Conservation (phyloP, 2,113 vertebrate species). For the Engraulis encrasicolus region DNA sequence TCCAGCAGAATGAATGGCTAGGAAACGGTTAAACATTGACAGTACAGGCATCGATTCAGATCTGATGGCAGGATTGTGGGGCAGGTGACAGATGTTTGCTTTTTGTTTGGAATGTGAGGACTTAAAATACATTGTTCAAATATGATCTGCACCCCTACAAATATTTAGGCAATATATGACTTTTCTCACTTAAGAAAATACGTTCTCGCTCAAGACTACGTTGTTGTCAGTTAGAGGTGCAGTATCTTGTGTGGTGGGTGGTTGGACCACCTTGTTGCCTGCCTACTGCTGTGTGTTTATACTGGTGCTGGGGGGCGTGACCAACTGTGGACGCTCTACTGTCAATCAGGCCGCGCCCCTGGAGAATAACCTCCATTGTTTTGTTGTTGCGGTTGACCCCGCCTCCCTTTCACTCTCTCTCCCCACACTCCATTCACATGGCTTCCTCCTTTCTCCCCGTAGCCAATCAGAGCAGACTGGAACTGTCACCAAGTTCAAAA, state of each 20-base stretch:
- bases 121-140: too few relatives aligned
- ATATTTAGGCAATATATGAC: too few relatives aligned
- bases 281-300: background rate
- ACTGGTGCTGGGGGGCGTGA: background rate
- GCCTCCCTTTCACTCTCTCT: conserved; percentile 29
- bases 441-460: background rate
- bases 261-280: background rate
- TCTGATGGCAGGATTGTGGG: too few relatives aligned
- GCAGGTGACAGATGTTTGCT: too few relatives aligned
- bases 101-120: too few relatives aligned
- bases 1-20: too few relatives aligned
- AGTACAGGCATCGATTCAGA: too few relatives aligned
- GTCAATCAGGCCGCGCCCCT: background rate
- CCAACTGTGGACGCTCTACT: background rate
- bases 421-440: conserved; percentile 47
- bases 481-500: conserved; percentile 64
- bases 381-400: conserved; percentile 30
- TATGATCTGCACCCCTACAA: too few relatives aligned
- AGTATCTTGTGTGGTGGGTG: background rate
- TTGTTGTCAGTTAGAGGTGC: background rate
- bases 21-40: too few relatives aligned
- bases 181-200: too few relatives aligned
- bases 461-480: conserved; percentile 68
- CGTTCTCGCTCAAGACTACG: too few relatives aligned
- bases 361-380: conserved; percentile 26